phyloP scores from a whole-genome alignment of 2,888 invertebrate species.

The Melitaea athalia region DNA sequence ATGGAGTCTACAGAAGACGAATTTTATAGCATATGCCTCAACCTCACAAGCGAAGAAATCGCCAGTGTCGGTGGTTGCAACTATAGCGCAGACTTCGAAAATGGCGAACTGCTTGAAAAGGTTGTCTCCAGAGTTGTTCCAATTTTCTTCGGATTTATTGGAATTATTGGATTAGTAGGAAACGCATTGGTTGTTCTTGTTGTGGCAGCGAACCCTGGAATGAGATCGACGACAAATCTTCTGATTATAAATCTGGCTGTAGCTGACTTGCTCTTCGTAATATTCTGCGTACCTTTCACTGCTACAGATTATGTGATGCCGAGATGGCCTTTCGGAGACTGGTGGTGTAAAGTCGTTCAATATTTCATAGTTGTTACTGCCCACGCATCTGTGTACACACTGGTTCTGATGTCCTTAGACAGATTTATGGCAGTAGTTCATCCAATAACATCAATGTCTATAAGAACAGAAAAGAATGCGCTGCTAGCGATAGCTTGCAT shows the following conservation, averaged over 20 bases:
- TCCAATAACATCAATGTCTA: conserved; percentile 93
- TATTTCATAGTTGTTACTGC: conserved; percentile 96
- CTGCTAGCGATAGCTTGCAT: conserved; percentile 88
- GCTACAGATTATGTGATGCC: conserved; percentile 94
- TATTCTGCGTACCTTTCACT: conserved; percentile 97
- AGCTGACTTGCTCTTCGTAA: conserved; percentile 94
- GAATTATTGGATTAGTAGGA: conserved; percentile 93
- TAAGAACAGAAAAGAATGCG: conserved; percentile 91
- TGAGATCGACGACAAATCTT: conserved; percentile 96
- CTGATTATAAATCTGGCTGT: conserved; percentile 94
- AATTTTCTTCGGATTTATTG: conserved; percentile 92
- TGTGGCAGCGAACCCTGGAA: conserved; percentile 93
- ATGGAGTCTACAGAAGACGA: conserved; percentile 76
- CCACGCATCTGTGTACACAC: conserved; percentile 95
- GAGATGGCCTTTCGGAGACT: conserved; percentile 94
- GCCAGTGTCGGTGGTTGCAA: conserved; percentile 64
- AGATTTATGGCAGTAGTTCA: conserved; percentile 96
- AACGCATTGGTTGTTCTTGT: conserved; percentile 94
- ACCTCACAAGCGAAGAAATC: conserved; percentile 64
- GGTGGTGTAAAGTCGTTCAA: conserved; percentile 95
- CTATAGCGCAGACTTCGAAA: conserved; percentile 69
- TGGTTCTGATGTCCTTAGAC: conserved; percentile 96
- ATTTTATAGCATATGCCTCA: conserved; percentile 71
- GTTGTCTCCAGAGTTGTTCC: conserved; percentile 89
- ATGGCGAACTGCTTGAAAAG: conserved; percentile 81